Conservation (phyloP, 2,113 vertebrate species). For the Oncorhynchus masou region DNA sequence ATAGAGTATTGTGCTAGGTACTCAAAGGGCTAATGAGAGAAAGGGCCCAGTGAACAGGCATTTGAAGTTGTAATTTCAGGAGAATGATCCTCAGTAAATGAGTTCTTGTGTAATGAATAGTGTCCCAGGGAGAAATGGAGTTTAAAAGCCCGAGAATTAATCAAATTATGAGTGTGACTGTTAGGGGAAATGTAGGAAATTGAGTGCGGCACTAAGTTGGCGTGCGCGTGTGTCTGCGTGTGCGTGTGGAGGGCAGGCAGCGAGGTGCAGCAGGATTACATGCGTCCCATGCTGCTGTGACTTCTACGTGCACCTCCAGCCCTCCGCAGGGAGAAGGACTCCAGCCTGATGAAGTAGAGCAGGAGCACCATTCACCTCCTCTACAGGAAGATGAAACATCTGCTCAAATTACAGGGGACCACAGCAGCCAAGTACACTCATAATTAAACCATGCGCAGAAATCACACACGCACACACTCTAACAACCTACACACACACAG, state of each 20-base stretch:
- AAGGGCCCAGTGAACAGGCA: conserved; percentile 9
- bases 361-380: conserved; percentile 56
- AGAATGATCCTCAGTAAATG: conserved; percentile 32
- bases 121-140: conserved; percentile 27
- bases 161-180: conserved; percentile 11
- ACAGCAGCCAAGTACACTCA: conserved; percentile 1
- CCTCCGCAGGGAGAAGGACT: conserved; percentile 22
- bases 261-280: not conserved
- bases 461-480: no score
- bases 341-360: conserved; percentile 22
- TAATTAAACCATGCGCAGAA: no score
- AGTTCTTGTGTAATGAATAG: conserved; percentile 20
- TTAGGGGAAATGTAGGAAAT: not conserved
- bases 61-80: conserved; percentile 24
- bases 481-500: not conserved
- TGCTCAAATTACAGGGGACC: conserved; percentile 56
- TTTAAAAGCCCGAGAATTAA: conserved; percentile 34
- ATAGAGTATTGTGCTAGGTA: not conserved
- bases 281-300: conserved; percentile 16
- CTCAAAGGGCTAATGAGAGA: conserved; percentile 1
- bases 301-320: conserved; percentile 38
- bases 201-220: not conserved
- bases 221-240: conserved; percentile 15
- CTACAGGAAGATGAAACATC: conserved; percentile 66
- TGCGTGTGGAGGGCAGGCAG: conserved; percentile 13